Percentiles rank a stretch among this genome's conserved stretches.
Evolutionary conservation across 2,113 vertebrate species (phyloP).

Genomic region (Scalopus aquaticus): DNA sequence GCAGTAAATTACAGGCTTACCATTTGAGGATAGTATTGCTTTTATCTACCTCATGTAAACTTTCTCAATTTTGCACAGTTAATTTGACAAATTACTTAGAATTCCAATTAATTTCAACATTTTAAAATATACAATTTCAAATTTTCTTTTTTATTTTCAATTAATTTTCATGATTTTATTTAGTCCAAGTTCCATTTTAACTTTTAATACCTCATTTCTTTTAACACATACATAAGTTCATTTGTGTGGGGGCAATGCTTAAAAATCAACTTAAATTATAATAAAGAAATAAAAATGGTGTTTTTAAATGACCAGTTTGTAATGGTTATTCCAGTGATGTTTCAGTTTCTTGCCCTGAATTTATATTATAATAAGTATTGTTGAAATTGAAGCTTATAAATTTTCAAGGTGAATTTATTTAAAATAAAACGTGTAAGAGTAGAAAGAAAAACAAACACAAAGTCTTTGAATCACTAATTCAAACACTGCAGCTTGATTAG

Average conservation of each 20-base stretch:
- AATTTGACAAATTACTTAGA: background rate
- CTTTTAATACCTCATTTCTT: background rate
- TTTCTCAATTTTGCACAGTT: background rate
- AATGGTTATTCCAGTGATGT: background rate
- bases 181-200: background rate
- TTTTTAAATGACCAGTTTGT: background rate
- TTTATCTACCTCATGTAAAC: background rate
- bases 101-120: background rate
- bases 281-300: background rate
- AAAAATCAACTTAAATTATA: background rate
- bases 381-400: background rate
- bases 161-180: background rate
- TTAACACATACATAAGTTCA: background rate
- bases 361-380: background rate
- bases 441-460: background rate
- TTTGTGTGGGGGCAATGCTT: background rate
- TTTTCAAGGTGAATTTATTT: background rate
- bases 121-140: background rate
- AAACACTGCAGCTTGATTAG: background rate
- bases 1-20: background rate
- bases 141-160: background rate
- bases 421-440: background rate
- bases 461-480: background rate
- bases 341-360: background rate
- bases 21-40: background rate